Evolutionary conservation across 2,888 invertebrate species (phyloP).

Genomic region (Pachydiplax longipennis): DNA sequence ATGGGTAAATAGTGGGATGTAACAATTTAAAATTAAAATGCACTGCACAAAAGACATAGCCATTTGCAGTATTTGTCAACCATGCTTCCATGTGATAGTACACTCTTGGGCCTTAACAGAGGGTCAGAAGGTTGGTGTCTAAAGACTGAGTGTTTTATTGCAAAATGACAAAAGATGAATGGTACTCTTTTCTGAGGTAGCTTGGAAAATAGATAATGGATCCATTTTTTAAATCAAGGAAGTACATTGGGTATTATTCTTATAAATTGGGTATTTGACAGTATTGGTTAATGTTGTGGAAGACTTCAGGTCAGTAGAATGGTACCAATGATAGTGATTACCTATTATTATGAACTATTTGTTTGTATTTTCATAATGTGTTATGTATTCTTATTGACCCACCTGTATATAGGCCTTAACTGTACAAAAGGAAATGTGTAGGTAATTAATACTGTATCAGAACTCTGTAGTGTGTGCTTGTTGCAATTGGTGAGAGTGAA

Average conservation of each 20-base stretch:
- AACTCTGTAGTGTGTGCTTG: constrained; percentile 40
- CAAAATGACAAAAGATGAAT: constrained; percentile 36
- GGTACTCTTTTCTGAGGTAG: constrained; percentile 38
- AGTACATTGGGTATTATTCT: constrained; percentile 42
- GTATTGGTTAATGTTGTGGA: constrained; percentile 40
- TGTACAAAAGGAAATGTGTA: constrained; percentile 39
- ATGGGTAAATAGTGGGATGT: not conserved
- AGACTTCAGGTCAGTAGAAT: constrained; percentile 33
- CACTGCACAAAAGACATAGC: constrained; percentile 46
- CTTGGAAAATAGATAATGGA: constrained; percentile 33
- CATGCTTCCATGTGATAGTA: constrained; percentile 47
- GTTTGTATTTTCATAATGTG: constrained; percentile 45
- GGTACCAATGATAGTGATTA: constrained; percentile 38
- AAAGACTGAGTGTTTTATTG: constrained; percentile 45
- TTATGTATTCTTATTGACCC: constrained; percentile 41
- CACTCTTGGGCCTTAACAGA: constrained; percentile 46
- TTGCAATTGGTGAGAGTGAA: constrained; percentile 40
- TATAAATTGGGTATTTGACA: constrained; percentile 37
- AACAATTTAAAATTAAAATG: constrained; percentile 26
- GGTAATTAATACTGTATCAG: constrained; percentile 10
- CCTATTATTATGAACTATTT: constrained; percentile 30
- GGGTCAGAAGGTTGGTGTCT: constrained; percentile 46
- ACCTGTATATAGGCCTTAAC: constrained; percentile 43
- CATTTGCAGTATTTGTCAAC: constrained; percentile 47
- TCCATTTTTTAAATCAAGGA: constrained; percentile 42